Evolutionary conservation across 2,113 vertebrate genomes (phyloP).

Genomic region (Cisticola juncidis): DNA sequence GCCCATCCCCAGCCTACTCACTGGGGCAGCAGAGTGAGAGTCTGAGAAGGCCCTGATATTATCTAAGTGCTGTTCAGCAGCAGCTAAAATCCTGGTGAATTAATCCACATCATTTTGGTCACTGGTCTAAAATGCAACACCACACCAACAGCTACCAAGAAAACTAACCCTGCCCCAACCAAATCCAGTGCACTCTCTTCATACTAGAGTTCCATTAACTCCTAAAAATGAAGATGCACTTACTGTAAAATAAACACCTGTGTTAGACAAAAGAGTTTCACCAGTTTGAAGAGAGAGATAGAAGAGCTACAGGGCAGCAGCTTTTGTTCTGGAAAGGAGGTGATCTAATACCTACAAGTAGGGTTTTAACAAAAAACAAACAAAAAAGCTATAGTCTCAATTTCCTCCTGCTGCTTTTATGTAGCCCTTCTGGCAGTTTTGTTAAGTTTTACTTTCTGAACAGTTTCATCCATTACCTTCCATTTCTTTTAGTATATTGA

Average conservation of each 20-base stretch:
- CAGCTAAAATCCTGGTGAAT: background rate
- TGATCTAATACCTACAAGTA: background rate
- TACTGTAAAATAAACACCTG: background rate
- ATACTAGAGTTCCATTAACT: background rate
- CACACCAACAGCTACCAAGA: background rate
- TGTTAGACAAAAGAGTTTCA: background rate
- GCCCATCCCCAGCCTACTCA: background rate
- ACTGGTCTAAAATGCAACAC: background rate
- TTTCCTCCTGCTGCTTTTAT: background rate
- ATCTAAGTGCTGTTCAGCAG: background rate
- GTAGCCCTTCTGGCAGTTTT: background rate
- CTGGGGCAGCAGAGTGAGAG: background rate
- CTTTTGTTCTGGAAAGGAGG: background rate
- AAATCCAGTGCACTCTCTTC: background rate
- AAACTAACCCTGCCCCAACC: background rate
- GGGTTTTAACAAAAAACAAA: background rate
- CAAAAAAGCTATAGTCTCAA: accelerated
- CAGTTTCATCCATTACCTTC: background rate
- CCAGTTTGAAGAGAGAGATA: background rate
- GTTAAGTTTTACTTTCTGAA: background rate
- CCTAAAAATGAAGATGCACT: background rate
- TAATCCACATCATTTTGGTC: background rate
- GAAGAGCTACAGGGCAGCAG: background rate
- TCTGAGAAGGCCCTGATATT: background rate
- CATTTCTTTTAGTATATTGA: background rate